Evolutionary conservation across 2,797 vertebrate genomes (phyloP).

Genomic region (Tachyglossus aculeatus): DNA sequence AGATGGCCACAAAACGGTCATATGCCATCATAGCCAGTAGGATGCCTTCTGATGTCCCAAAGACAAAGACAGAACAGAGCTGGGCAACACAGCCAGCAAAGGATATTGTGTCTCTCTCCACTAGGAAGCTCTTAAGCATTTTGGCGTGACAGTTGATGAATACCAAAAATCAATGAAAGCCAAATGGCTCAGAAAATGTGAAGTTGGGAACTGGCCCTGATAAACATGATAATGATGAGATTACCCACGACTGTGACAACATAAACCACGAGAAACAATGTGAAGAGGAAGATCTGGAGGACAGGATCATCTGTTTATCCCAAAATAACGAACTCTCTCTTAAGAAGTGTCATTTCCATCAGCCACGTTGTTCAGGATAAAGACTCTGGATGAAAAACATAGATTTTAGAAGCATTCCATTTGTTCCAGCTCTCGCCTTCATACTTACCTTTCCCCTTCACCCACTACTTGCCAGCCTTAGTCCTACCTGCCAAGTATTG

Average conservation of each 20-base stretch:
- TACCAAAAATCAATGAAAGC: conserved; percentile 45
- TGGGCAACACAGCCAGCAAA: conserved; percentile 45
- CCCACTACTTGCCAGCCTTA: no score
- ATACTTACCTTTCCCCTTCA: no score
- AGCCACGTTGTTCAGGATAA: conserved; percentile 1
- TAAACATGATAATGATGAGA: conserved; percentile 50
- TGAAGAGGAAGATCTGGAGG: conserved; percentile 29
- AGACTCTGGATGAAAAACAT: neutral
- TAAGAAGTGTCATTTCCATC: conserved; percentile 12
- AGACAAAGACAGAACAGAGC: conserved; percentile 33
- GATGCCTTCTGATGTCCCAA: conserved; percentile 48
- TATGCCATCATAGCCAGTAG: conserved; percentile 58
- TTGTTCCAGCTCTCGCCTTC: no score
- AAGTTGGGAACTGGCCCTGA: conserved; percentile 31
- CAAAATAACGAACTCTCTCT: conserved; percentile 44
- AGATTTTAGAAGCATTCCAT: no score
- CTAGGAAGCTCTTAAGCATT: conserved; percentile 50
- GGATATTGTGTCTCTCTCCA: conserved; percentile 10
- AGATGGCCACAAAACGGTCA: conserved; percentile 56
- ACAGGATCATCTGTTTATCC: conserved; percentile 41
- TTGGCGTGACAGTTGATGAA: conserved; percentile 50
- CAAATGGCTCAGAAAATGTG: conserved; percentile 50
- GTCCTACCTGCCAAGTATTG: no score
- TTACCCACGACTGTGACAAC: conserved; percentile 39
- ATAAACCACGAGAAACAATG: conserved; percentile 47